Percentiles rank a stretch among this genome's conserved stretches.
phyloP scores from a whole-genome alignment of 2,113 vertebrate genomes.

The Scatophagus argus region DNA sequence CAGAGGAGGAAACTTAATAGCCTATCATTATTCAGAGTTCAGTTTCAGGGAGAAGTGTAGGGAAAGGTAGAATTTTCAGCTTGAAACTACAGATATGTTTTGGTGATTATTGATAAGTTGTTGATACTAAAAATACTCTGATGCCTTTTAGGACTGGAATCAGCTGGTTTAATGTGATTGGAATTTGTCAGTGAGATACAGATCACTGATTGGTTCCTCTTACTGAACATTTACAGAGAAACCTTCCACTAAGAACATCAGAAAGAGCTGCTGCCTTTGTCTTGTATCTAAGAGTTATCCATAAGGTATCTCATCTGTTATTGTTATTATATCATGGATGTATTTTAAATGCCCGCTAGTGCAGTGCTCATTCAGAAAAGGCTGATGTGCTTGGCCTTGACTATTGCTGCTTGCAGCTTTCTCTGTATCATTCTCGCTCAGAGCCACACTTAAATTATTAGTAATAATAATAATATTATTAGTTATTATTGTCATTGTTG shows the following conservation, averaged over 20 bases:
- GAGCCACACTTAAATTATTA: no score
- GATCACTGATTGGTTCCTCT: background rate
- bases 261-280: no score
- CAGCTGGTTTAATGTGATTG: conserved; percentile 10
- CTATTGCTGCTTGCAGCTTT: no score
- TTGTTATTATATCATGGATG: background rate
- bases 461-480: no score
- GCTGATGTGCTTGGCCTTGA: no score
- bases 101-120: background rate
- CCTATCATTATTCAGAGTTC: conserved; percentile 52
- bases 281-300: no score
- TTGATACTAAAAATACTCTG: no score
- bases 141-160: background rate
- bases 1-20: conserved; percentile 35
- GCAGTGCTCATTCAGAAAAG: no score
- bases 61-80: background rate
- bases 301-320: background rate
- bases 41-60: conserved; percentile 32
- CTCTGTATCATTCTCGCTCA: no score
- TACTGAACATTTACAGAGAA: background rate
- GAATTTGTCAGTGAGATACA: background rate
- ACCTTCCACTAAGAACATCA: background rate
- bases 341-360: no score
- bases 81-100: conserved; percentile 8
- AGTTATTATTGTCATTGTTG: no score